Conservation (phyloP, 2,888 invertebrate genomes). For the Cristatella mucedo region DNA sequence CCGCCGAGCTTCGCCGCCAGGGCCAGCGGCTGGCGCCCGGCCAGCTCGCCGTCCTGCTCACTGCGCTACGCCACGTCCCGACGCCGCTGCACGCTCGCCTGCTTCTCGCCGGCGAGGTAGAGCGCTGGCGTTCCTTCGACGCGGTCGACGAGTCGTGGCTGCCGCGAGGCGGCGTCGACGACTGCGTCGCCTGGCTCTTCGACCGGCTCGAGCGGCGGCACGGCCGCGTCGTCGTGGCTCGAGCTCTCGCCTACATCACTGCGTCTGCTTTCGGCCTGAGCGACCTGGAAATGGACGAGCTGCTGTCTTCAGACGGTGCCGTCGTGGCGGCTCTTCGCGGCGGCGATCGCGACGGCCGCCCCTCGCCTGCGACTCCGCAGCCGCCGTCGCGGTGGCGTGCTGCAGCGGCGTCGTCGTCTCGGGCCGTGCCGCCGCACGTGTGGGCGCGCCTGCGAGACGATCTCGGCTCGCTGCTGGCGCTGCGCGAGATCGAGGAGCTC, state of each 20-base stretch:
- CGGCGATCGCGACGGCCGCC: no score
- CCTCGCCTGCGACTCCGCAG: no score
- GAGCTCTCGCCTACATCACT: slow-evolving; percentile 24
- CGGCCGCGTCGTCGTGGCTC: slow-evolving; percentile 20
- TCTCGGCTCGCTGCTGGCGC: slow-evolving; percentile 20
- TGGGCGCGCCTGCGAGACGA: slow-evolving; percentile 28
- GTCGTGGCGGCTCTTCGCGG: slow-evolving; percentile 21
- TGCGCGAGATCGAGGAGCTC: slow-evolving; percentile 22
- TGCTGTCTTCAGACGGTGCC: slow-evolving; percentile 32
- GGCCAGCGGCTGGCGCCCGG: slow-evolving; percentile 17
- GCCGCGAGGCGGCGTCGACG: neutral
- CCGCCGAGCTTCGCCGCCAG: slow-evolving; percentile 14
- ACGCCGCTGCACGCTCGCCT: slow-evolving; percentile 24
- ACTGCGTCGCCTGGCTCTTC: slow-evolving; percentile 15
- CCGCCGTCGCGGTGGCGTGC: slow-evolving; percentile 19
- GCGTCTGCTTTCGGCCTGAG: slow-evolving; percentile 30
- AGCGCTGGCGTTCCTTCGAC: slow-evolving; percentile 17
- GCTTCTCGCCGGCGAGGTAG: slow-evolving; percentile 17
- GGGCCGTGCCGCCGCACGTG: slow-evolving; percentile 21
- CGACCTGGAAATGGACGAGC: slow-evolving; percentile 35
- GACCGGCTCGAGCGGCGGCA: slow-evolving; percentile 21
- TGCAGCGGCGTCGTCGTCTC: slow-evolving; percentile 18
- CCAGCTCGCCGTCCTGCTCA: slow-evolving; percentile 19
- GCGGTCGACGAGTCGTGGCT: slow-evolving; percentile 15
- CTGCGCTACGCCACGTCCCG: slow-evolving; percentile 19